Base-by-base conservation (phyloP, 2,113 vertebrate genomes). In the Hiodon alosoides region DNA sequence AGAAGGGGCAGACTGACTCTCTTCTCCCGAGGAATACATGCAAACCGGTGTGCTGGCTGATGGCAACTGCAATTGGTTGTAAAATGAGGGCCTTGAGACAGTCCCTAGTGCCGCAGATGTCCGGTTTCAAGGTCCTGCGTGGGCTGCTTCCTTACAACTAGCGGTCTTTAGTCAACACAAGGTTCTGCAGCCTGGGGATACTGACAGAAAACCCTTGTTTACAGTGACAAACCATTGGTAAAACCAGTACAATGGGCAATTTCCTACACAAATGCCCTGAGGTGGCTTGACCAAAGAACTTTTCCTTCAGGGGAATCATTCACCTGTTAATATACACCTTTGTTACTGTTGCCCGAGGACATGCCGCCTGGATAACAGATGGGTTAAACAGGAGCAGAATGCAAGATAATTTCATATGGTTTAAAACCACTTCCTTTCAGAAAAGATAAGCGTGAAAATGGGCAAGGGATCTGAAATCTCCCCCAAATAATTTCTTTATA, bases 201-300 rank as follows among this genome's bases (percentile, higher is more conserved):
- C 67, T 53, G 48, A 50, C 67, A 52, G 67, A 53, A 54, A 9
- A 50, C 67, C 67, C 67, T 69, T 54, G 14, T 69, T 54, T 16
- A 17, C 7, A 2, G 52, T 69, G 67, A 69, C 14, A 5, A 51
- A 69, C n/a, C n/a, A 6, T 51, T 69, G 16, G 53, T 69, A 50
- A 4, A 14, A 2, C 10, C 48, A 10, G 4, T 69, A 50, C 67
- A 69, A 69, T n/a, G 67, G 53, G 67, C 67, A 11, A n/a, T 53
- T 69, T 69, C 67, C 67, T 69, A 53, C 3, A 69, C 47, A n/a
- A 69, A n/a, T 53, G n/a, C 51, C 50, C 67, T 17, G 67, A 69
- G 67, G 50, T 5, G 9, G 13, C 2, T 4, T 7, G n/a, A 54
- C 14, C 13, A 53, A 3, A 9, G 6, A 11, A 5, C 7, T 6